Conservation (phyloP, 2,113 vertebrate species). For the Catharus minimus region DNA sequence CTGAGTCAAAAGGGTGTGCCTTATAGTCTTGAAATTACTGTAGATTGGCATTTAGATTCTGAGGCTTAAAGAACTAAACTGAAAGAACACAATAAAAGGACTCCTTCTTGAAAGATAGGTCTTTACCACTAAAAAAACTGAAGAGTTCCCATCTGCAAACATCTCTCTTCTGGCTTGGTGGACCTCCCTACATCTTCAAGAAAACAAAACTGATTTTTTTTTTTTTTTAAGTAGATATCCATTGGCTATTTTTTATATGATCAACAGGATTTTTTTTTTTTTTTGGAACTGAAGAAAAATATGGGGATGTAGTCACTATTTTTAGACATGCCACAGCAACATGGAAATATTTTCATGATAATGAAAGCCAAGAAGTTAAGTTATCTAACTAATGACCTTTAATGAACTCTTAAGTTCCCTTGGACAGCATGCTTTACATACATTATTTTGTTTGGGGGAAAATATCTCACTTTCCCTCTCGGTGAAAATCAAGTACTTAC, state of each 20-base stretch:
- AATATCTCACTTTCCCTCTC: not conserved
- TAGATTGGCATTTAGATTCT: not conserved
- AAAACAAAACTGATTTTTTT: not conserved
- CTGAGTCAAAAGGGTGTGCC: no score
- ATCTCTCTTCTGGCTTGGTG: constrained; percentile 27
- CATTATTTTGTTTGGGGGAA: not conserved
- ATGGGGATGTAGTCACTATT: not conserved
- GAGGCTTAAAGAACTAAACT: not conserved
- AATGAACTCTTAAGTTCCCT: not conserved
- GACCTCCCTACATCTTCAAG: not conserved
- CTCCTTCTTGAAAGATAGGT: not conserved
- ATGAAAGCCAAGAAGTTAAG: not conserved
- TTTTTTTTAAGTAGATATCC: not conserved
- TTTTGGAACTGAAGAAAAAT: constrained; percentile 22
- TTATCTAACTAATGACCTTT: not conserved
- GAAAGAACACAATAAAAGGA: not conserved
- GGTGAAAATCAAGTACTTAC: not conserved
- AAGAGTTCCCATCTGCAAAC: constrained; percentile 29
- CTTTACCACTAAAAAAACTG: not conserved
- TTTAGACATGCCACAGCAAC: not conserved
- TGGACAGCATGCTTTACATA: not conserved
- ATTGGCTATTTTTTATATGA: constrained; percentile 20
- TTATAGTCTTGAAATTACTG: no score
- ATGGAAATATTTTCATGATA: not conserved
- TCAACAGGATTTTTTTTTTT: constrained; percentile 62